Base-by-base conservation (phyloP, 2,888 invertebrate genomes). In the Agrotis ipsilon region DNA sequence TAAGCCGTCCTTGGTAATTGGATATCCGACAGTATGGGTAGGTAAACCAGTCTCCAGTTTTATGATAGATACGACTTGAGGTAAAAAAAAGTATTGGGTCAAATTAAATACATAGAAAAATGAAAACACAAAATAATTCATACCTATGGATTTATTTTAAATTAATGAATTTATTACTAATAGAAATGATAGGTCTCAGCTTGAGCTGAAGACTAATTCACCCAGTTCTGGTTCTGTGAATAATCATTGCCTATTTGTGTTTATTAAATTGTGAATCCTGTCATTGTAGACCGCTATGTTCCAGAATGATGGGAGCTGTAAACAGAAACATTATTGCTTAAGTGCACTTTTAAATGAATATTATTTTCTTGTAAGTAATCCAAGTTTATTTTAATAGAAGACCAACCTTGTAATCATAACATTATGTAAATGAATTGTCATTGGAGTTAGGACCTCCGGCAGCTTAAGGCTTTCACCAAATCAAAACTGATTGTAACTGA, bases 281-380 rank as follows among this genome's bases (percentile, higher is more conserved):
- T 58, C 78, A 80, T 80, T 87, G 88, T 54, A 94, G 89, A 18
- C 94, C 94, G 61, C 94, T 92, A 74, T 94, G 93, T 86, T 96
- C 95, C 86, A 96, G 78, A 61, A 96, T 85, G 9, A 94, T 80
- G 16, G 96, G 96, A 65, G 96, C 96, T 96, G 93, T 84, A 85
- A 86, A 82, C 78, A 75, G 57, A 81, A 60, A 55, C 27, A 45
- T 60, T 75, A 49, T 3, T 55, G 43, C 14, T 11, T 59, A 46
- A 0, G 19, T 71, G 46, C 18, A 19, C 11, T 32, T n/a, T n/a
- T 32, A 32, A 11, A 14, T 32, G 18, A 48, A 46, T 16, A 59
- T 16, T 14, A 39, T 32, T 24, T 11, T 43, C 5, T 48, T 11
- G 24, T 18, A 43, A 64, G 61, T 61, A 57, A 27, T 63, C 51